Conservation (phyloP, 2,113 vertebrate genomes). For the Myiozetetes cayanensis region DNA sequence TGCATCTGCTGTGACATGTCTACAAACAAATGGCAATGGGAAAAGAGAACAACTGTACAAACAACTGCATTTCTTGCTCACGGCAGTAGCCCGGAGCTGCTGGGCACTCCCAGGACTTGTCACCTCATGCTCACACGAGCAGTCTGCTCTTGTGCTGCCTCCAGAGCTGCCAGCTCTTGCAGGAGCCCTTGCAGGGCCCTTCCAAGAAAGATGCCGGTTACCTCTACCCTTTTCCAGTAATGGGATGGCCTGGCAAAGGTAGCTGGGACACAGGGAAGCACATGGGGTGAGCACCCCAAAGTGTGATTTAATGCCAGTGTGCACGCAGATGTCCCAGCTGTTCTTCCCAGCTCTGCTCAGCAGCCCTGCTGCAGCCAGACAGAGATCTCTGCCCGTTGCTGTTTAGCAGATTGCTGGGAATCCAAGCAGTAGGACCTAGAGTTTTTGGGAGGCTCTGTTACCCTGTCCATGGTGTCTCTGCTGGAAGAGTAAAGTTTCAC, state of each 20-base stretch:
- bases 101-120: conserved; percentile 33
- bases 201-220: background rate
- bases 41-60: conserved; percentile 26
- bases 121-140: background rate
- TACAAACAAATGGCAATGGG: background rate
- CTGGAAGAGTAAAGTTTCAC: background rate
- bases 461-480: background rate
- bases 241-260: background rate
- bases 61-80: background rate
- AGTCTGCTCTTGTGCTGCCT: background rate
- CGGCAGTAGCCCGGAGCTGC: background rate
- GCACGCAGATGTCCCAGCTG: background rate
- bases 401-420: background rate
- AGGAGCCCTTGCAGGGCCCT: background rate
- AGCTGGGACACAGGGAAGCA: background rate
- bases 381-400: background rate
- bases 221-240: background rate
- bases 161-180: background rate
- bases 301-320: background rate
- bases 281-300: background rate
- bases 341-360: background rate
- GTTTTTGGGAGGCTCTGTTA: background rate
- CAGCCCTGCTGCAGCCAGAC: background rate
- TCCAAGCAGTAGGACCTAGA: background rate
- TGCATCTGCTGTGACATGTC: conserved; percentile 44